Evolutionary conservation across 1,140 invertebrate genomes (phyloP), one percentile per base, ranked within the genome.

Genomic region (Hylaeus volcanicus): DNA sequence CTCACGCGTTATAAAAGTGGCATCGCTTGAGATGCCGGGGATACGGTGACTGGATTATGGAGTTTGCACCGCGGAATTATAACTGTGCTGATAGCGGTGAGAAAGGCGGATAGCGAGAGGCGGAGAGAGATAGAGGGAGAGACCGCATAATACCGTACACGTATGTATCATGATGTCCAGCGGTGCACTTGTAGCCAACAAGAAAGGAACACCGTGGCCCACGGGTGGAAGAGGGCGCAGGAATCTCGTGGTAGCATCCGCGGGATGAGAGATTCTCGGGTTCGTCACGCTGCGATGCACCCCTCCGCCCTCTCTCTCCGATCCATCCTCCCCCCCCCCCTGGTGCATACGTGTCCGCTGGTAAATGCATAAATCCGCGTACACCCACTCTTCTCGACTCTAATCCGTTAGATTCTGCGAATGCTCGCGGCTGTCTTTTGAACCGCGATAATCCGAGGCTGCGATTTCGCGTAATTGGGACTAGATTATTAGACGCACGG

Each of bases 11-110:
- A 90, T 83, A 88, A 90, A 86, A 90, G 86, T 88, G 87, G 88
- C 88, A 86, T 86, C 86, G 85, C 86, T 81, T 66, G 73, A 89
- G 88, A 86, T 79, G 81, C 82, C 81, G 61, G 75, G 88, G 88
- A 82, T 89, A 90, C 86, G 86, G 87, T 89, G 89, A 91, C 88
- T 91, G 89, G 88, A 92, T 91, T 91, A 91, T 91, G 89, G 91
- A 90, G 90, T 92, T 92, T 88, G 88, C 88, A 89, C 86, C 89
- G 88, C 86, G 88, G 86, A 88, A 92, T 92, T 91, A 88, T 88
- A 89, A 88, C 87, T 81, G 81, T 81, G 70, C 82, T 69, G 81
- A 79, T 82, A 82, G 79, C 60, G 68, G 53, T 58, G 69, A 64
- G 56, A 69, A 65, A 70, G 70, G 48, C 61, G 43, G 48, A 64